Evolutionary conservation across 2,113 vertebrate genomes (phyloP), one percentile per base, ranked within the genome.

Genomic region (Malurus melanocephalus): DNA sequence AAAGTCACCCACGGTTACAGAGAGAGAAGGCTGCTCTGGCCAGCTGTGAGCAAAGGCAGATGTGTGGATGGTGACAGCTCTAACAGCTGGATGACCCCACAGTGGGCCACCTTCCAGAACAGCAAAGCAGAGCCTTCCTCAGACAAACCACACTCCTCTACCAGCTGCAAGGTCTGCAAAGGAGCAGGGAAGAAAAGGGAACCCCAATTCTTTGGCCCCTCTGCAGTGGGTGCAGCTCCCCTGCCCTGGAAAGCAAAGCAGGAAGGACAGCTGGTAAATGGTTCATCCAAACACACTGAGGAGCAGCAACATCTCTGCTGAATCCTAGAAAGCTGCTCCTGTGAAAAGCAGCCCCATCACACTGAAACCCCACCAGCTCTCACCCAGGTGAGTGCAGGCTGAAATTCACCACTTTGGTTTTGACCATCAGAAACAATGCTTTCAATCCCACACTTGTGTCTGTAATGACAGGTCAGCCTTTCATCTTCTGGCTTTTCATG

Each of bases 1-100:
- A 84, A 90, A 91, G 89, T 73, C 46, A 8, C 75, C 57, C 82
- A 27, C 5, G 22, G 85, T 79, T 92, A 72, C 83, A 84, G 90
- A 59, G 33, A 89, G 87, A 92, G 75, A 90, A 92, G 74, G 85
- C 91, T 66, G 73, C 90, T 95, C 88, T 95, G 87, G 75, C 51
- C 78, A 91, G 87, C 77, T 87, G 80, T 91, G 94, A 95, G 95
- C 81, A 87, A 93, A 95, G 91, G 42, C 94, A 96, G 94, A 94
- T 95, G 94, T 81, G 89, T 60, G 68, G 75, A 80, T 76, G 82
- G 72, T 87, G 94, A 88, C 89, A 94, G 92, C 94, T 94, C 48
- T 89, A 96, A 78, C 93, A 95, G 94, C 95, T 96, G 95, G 94
- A 90, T 92, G 83, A 92, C 78, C 88, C 77, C 93, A 12, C 13